Evolutionary conservation across 1,140 invertebrate genomes (phyloP), one percentile per base, ranked within the genome.

Genomic region (Drosophila grimshawi): DNA sequence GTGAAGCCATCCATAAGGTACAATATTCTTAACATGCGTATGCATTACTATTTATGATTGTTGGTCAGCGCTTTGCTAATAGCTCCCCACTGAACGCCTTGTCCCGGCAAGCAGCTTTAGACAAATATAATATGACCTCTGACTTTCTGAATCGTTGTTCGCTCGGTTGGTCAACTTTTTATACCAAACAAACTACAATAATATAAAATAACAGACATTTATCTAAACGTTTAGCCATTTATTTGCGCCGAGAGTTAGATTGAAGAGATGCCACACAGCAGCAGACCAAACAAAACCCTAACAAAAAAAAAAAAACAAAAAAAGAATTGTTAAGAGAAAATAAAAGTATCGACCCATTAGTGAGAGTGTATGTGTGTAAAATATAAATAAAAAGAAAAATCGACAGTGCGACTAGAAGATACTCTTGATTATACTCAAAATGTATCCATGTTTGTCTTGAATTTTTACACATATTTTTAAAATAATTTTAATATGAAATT

Each of bases 211-310:
- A 82, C 78, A 46, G 46, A 67, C 70, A 88, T 88, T 86, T 88
- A 77, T 86, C 68, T 76, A 82, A 86, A 74, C 82, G 82, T 80
- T 88, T 82, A 82, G 82, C 72, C 83, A 86, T 86, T 86, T 88
- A 80, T 86, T 82, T 80, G 83, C 45, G 45, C 61, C 39, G 32
- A 67, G 37, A 62, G 57, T 41, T 46, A n/a, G 41, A 43, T 56
- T 19, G 8, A 4, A 10, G 43, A 48, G 46, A 35, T 6, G 51
- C 41, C 35, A n/a, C 35, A 37, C 10, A 70, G 19, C 29, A 11
- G 27, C 6, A 39, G 27, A 11, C 35, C 49, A 43, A 62, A 73
- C 55, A 59, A 51, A 35, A 19, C 10, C 37, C 27, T 19, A 19
- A 19, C 19, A 19, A 19, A 71, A 66, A 59, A 70, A 64, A 72